phyloP scores from a whole-genome alignment of 2,797 vertebrate species.

The Enteromius viviparus region DNA sequence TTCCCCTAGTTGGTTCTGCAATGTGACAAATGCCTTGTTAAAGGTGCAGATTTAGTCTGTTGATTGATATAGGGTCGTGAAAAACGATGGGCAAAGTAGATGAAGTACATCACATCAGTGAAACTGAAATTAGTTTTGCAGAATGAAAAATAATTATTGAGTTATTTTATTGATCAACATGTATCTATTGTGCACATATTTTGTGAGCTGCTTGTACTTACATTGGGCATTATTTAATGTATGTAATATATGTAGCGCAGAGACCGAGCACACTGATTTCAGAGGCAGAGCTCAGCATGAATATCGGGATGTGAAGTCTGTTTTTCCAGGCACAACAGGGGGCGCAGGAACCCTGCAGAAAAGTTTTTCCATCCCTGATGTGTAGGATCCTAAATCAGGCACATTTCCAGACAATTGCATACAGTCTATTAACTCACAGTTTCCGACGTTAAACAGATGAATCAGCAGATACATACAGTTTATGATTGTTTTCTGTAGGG shows the following conservation, averaged over 20 bases:
- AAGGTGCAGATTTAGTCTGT: background rate
- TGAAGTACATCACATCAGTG: background rate
- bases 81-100: background rate
- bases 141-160: background rate
- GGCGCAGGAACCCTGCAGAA: conserved; percentile 24
- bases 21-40: background rate
- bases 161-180: background rate
- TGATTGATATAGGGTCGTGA: background rate
- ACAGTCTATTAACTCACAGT: conserved; percentile 27
- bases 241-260: background rate
- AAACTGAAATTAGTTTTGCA: background rate
- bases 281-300: background rate
- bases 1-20: background rate
- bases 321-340: conserved; percentile 31
- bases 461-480: background rate
- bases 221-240: background rate
- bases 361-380: conserved; percentile 6
- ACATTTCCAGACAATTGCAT: conserved; percentile 23
- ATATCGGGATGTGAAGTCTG: conserved; percentile 16
- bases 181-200: background rate
- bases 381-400: conserved; percentile 25
- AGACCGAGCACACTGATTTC: background rate
- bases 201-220: background rate
- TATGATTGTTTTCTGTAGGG: background rate
- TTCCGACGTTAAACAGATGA: conserved; percentile 35